phyloP scores from a whole-genome alignment of 2,888 invertebrate species.

The Drosophila emarginata region DNA sequence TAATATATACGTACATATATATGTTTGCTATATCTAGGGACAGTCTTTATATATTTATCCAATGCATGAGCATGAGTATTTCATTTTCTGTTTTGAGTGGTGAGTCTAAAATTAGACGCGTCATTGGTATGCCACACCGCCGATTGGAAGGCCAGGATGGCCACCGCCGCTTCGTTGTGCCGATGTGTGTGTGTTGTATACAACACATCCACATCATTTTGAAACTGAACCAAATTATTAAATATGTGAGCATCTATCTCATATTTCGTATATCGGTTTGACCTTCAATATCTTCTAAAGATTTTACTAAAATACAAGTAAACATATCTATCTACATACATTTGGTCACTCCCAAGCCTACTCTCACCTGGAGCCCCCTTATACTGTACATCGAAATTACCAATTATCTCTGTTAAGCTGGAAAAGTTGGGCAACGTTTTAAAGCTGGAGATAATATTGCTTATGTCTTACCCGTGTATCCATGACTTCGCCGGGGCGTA shows the following conservation, averaged over 20 bases:
- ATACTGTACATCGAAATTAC: too few species aligned
- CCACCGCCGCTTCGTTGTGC: background rate
- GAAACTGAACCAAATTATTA: slow-evolving; percentile 13
- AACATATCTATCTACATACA: background rate
- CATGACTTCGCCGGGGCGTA: slow-evolving; percentile 96
- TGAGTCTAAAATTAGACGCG: slow-evolving; percentile 17
- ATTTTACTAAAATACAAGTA: too few species aligned
- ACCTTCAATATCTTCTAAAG: background rate
- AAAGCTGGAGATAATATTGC: slow-evolving; percentile 31
- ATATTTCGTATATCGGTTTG: slow-evolving; percentile 4
- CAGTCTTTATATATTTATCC: slow-evolving; percentile 14
- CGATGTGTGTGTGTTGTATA: background rate
- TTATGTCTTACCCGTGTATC: slow-evolving; percentile 92
- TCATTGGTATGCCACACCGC: slow-evolving; percentile 7
- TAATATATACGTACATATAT: slow-evolving; percentile 15
- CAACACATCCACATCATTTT: slow-evolving; percentile 1
- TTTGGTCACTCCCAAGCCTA: background rate
- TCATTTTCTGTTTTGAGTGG: slow-evolving; percentile 3
- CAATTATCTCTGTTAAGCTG: slow-evolving; percentile 2
- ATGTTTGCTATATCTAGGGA: slow-evolving; percentile 27
- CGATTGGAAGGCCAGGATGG: slow-evolving; percentile 17
- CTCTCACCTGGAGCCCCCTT: background rate
- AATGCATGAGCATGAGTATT: slow-evolving; percentile 8
- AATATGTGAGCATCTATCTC: slow-evolving; percentile 9
- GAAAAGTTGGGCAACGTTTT: slow-evolving; percentile 3